Evolutionary conservation across 2,888 invertebrate species (phyloP).

Genomic region (Cerceris ruficornis): DNA sequence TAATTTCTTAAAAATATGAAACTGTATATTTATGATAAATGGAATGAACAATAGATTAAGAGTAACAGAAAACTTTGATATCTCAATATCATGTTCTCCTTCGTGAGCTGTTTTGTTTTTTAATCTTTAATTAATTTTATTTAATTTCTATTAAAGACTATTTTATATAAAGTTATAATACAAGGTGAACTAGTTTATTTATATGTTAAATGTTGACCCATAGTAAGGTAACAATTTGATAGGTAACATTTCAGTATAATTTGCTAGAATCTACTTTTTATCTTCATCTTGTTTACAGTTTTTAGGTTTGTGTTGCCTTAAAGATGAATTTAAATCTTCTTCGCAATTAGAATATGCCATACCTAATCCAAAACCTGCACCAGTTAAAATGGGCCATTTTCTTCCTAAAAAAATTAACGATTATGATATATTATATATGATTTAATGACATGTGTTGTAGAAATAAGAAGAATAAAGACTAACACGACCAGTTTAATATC

Average conservation of each 20-base stretch:
- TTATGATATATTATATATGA: background rate
- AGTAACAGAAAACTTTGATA: no score
- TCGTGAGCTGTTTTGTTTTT: no score
- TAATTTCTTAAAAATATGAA: no score
- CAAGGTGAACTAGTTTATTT: slow-evolving; percentile 66
- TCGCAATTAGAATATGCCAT: slow-evolving; percentile 95
- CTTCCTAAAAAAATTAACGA: slow-evolving; percentile 83
- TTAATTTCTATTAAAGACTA: slow-evolving; percentile 14
- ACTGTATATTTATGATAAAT: no score
- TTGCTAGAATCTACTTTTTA: slow-evolving; percentile 52
- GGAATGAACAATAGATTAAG: no score
- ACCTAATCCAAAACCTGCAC: slow-evolving; percentile 95
- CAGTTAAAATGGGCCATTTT: slow-evolving; percentile 94
- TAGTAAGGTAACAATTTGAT: slow-evolving; percentile 55
- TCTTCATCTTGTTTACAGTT: slow-evolving; percentile 62
- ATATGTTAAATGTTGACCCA: slow-evolving; percentile 64
- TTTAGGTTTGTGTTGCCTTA: slow-evolving; percentile 63
- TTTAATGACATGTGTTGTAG: background rate
- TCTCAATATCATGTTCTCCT: no score
- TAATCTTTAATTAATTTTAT: no score
- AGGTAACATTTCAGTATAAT: slow-evolving; percentile 1
- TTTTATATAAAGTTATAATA: slow-evolving; percentile 61
- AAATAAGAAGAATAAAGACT: no score
- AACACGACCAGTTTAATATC: no score
- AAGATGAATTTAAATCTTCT: slow-evolving; percentile 84